These are phyloP conservation scores for Idris sp. DNA, from an alignment of 1,140 invertebrate species.

Conservation along the genomic window DNA sequence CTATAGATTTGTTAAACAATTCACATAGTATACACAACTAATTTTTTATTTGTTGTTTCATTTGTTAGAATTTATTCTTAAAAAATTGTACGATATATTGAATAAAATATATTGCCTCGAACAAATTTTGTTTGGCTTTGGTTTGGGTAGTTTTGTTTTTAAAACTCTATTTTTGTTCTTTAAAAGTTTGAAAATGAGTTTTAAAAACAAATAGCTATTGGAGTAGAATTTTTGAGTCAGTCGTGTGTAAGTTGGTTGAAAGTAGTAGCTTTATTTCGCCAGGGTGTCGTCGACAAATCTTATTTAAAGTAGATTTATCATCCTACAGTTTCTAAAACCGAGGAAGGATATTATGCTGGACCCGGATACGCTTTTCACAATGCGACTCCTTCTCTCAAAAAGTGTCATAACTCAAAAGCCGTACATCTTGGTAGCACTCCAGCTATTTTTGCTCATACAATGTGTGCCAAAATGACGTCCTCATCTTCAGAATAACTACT, in stretches of 20 bases:
- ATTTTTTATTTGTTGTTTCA: no score
- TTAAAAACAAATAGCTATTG: slow-evolving; percentile 56
- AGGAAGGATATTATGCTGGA: slow-evolving; percentile 71
- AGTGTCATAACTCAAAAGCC: slow-evolving; percentile 74
- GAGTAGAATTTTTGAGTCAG: slow-evolving; percentile 56
- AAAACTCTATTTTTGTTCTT: no score
- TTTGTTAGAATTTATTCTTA: no score
- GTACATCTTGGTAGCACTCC: slow-evolving; percentile 70
- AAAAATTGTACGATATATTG: no score
- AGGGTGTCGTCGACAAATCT: slow-evolving; percentile 71
- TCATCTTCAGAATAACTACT: slow-evolving; percentile 59
- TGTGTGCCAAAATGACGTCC: slow-evolving; percentile 70
- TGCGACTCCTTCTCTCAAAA: slow-evolving; percentile 73
- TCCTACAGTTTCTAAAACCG: slow-evolving; percentile 65
- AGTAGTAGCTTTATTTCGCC: slow-evolving; percentile 68
- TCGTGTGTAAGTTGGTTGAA: slow-evolving; percentile 56
- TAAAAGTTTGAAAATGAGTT: slow-evolving; percentile 43
- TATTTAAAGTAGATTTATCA: slow-evolving; percentile 74
- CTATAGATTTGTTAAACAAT: no score
- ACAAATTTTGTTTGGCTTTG: no score
- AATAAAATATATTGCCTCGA: no score
- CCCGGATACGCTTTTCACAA: slow-evolving; percentile 71
- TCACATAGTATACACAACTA: no score
- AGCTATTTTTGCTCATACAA: slow-evolving; percentile 66
- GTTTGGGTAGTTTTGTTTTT: no score